A percentile compares a stretch with the other conserved stretches of the same genome.
Evolutionary conservation across 1,140 invertebrate genomes (phyloP).

Genomic region (Epicauta chinensis): DNA sequence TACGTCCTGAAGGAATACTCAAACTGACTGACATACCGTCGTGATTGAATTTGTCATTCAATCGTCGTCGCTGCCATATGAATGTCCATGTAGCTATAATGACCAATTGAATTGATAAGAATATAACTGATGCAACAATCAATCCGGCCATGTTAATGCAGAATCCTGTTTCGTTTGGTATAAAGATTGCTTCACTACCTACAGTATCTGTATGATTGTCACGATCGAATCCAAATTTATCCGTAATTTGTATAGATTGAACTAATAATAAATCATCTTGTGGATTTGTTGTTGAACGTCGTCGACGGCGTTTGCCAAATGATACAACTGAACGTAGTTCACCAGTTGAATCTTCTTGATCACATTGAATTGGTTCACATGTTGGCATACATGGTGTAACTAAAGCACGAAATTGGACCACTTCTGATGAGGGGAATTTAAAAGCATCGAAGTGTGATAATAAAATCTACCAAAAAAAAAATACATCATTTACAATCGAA

Average conservation of each 20-base stretch:
- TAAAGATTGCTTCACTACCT: conserved; percentile 45
- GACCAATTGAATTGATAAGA: conserved; percentile 74
- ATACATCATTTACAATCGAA: background rate
- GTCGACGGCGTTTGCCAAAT: conserved; percentile 65
- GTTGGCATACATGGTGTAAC: conserved; percentile 89
- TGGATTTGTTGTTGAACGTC: conserved; percentile 43
- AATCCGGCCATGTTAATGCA: conserved; percentile 74
- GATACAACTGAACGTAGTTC: conserved; percentile 74
- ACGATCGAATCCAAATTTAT: conserved; percentile 79
- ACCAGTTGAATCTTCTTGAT: conserved; percentile 70
- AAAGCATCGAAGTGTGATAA: conserved; percentile 93
- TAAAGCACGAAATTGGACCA: conserved; percentile 88
- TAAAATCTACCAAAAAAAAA: conserved; percentile 59
- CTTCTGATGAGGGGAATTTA: conserved; percentile 91
- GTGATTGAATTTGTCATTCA: conserved; percentile 48
- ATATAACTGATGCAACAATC: conserved; percentile 73
- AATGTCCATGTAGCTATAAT: conserved; percentile 78
- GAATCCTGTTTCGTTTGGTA: conserved; percentile 45
- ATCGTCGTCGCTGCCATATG: conserved; percentile 71
- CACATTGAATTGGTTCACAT: conserved; percentile 85
- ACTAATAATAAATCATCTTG: conserved; percentile 75
- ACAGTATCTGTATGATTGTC: conserved; percentile 39
- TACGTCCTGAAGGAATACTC: conserved; percentile 52
- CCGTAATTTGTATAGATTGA: conserved; percentile 86
- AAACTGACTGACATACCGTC: conserved; percentile 50